Conservation (phyloP, 1,140 invertebrate species). For the Muscidifurax raptorellus region DNA sequence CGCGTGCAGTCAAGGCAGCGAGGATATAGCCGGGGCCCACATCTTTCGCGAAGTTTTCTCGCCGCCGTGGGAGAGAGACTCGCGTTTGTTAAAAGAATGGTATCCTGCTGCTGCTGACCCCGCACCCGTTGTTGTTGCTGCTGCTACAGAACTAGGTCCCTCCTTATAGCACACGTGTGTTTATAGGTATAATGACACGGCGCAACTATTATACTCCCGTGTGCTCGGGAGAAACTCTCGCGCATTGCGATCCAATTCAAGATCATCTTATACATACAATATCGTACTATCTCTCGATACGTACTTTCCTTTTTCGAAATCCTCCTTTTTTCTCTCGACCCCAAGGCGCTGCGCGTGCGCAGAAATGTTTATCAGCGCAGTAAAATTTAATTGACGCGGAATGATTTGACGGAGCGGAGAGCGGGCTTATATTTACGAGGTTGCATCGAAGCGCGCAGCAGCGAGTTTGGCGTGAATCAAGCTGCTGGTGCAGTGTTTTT, state of each 20-base stretch:
- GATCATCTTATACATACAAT: no score
- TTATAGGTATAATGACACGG: background rate
- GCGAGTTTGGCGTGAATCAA: background rate
- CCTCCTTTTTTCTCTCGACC: background rate
- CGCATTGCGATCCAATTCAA: background rate
- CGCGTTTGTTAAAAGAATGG: no score
- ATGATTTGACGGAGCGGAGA: background rate
- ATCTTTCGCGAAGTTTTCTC: background rate
- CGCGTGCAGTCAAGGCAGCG: no score
- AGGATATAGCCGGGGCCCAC: background rate
- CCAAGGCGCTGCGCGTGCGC: background rate
- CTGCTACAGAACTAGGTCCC: background rate
- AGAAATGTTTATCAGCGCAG: background rate
- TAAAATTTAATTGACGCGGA: constrained; percentile 1
- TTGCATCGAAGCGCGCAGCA: background rate
- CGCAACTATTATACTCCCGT: background rate
- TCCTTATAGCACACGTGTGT: background rate
- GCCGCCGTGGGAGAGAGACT: background rate
- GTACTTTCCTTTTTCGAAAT: constrained; percentile 3
- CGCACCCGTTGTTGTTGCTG: background rate
- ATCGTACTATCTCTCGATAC: no score
- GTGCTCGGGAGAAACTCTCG: background rate
- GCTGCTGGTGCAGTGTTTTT: background rate
- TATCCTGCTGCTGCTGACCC: background rate
- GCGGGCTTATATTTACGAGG: constrained; percentile 1